Evolutionary conservation across 2,888 invertebrate species (phyloP), one percentile per base, ranked within the genome.

Genomic region (Elmis aenea): DNA sequence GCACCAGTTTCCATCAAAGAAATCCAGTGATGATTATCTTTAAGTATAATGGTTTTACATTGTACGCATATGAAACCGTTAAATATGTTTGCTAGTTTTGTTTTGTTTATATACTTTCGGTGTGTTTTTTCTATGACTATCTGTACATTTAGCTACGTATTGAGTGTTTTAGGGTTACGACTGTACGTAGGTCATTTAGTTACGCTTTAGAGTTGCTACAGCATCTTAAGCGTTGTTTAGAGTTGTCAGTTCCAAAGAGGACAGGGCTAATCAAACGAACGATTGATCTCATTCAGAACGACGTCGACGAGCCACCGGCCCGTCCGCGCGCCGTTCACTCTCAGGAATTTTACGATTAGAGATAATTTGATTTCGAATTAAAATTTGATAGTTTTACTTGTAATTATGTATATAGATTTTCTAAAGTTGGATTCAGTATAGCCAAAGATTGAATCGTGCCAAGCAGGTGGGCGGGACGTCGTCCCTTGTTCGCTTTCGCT

Each of bases 181-280:
- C 42, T 54, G 50, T 54, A 53, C 54, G 58, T 58, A 59, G 56
- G 55, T 57, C 57, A 58, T 59, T 58, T 55, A 54, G 51, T 46
- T 44, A 38, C 34, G 46, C 27, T 40, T 32, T 36, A 36, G 33
- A 45, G 39, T 36, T 38, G 38, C 21, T 24, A 28, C 32, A 22
- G 31, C 45, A 36, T 36, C 34, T 39, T 50, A 41, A 38, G 33
- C 25, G 21, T 33, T 33, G 33, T 33, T 38, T 42, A 36, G 51
- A 47, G 47, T 52, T 56, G 57, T 59, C 57, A 55, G 58, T 64
- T 64, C 66, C 66, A 67, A 67, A 66, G 66, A 66, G 59, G 64
- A 62, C 59, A 63, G 48, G 63, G 60, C 61, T 59, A 65, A 64
- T 63, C 63, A 66, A 67, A 65, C 61, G 55, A n/a, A n/a, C 18